Evolutionary conservation across 1,140 invertebrate genomes (phyloP).

Genomic region (Dendrolimus kikuchii): DNA sequence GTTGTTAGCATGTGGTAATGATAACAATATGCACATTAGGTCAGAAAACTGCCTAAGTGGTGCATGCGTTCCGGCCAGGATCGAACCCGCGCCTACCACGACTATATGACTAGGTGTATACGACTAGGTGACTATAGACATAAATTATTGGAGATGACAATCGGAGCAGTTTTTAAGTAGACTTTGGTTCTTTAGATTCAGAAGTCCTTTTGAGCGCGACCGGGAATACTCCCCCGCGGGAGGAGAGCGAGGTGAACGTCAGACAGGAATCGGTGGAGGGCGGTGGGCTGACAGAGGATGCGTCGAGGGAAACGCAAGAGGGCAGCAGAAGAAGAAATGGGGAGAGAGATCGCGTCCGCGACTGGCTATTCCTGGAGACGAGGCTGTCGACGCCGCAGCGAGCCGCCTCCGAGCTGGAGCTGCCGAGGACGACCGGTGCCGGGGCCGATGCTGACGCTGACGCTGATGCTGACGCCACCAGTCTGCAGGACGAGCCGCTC

Average conservation of each 20-base stretch:
- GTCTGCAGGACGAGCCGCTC: conserved; percentile 43
- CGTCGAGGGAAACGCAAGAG: not conserved
- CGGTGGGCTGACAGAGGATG: too few species aligned
- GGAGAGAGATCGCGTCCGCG: conserved; percentile 1
- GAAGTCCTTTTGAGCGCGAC: conserved; percentile 26
- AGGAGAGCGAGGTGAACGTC: not conserved
- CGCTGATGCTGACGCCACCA: conserved; percentile 26
- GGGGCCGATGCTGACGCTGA: not conserved
- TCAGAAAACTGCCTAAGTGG: too few species aligned
- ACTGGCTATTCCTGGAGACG: not conserved
- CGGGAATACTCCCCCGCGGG: not conserved
- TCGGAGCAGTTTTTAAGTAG: not conserved
- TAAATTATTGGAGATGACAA: not conserved
- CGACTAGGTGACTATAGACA: too few species aligned
- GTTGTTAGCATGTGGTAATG: too few species aligned
- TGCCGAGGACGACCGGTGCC: conserved; percentile 17
- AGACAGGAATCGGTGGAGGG: too few species aligned
- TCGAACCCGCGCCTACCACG: too few species aligned
- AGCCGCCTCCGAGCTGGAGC: conserved; percentile 38
- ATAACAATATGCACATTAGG: too few species aligned
- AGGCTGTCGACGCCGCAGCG: conserved; percentile 3
- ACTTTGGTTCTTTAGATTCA: conserved; percentile 27
- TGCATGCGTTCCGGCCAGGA: too few species aligned
- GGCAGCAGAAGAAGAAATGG: not conserved
- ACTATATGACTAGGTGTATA: too few species aligned